phyloP scores from a whole-genome alignment of 2,797 vertebrate genomes.

The Emys orbicularis region DNA sequence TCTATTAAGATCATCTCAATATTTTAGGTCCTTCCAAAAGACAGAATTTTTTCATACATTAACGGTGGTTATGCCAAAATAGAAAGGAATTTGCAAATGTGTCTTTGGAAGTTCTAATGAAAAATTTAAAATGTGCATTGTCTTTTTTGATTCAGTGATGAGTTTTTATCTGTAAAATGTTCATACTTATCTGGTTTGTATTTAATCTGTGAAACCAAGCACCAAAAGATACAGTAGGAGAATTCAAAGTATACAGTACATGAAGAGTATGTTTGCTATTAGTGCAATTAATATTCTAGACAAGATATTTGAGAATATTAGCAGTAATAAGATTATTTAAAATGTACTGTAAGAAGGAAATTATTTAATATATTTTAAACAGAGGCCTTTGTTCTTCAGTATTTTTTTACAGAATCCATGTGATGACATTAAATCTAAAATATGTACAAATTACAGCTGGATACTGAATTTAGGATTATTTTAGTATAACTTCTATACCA shows the following conservation, averaged over 20 bases:
- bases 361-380: neutral
- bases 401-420: neutral
- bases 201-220: neutral
- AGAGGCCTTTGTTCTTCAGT: neutral
- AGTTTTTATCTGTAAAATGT: neutral
- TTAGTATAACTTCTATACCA: neutral
- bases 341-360: neutral
- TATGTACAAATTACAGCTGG: neutral
- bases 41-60: neutral
- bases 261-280: neutral
- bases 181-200: neutral
- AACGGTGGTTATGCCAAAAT: neutral
- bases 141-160: neutral
- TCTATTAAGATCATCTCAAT: neutral
- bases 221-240: neutral
- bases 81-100: neutral
- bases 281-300: neutral
- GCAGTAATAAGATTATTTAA: neutral
- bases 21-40: neutral
- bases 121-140: neutral
- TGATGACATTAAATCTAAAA: neutral
- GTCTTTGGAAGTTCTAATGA: neutral
- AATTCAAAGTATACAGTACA: neutral
- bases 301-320: neutral
- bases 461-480: neutral